Base-by-base conservation (phyloP, 2,888 invertebrate genomes). In the Ferdinandea cuprea region DNA sequence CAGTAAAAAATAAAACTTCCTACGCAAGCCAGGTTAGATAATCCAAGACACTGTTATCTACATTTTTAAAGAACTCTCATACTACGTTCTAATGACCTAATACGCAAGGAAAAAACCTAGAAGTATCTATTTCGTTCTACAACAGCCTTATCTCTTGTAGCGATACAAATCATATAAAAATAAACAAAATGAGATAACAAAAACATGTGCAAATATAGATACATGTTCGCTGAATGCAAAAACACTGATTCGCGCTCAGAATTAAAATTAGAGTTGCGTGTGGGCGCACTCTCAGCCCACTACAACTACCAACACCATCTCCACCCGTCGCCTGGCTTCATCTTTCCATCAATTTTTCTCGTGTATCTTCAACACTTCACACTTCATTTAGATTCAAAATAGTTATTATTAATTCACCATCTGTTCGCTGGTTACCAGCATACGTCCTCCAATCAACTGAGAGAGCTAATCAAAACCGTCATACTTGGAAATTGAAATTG, bases 401-500 rank as follows among this genome's bases (percentile, higher is more conserved):
- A 17, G 13, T 21, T 54, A 19, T 58, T 40, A 40, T 58, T 37
- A 58, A 58, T 58, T 25, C 56, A 15, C 40, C 56, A 58, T 58
- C 56, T 58, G 56, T 40, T 58, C 56, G 56, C 4, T 54, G 32
- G 11, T 11, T 15, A 13, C 28, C 8, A n/a, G n/a, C n/a, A 52
- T 32, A n/a, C 54, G 35, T 37, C 35, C 17, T 54, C 17, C 32
- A 17, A 54, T 50, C 28, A n/a, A 6, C 28, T 13, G 9, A 21
- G 52, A n/a, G 21, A 13, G 37, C 56, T 37, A 58, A 40, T 58
- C 56, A 37, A 58, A 25, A 37, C 19, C 3, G 25, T 25, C 11
- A 58, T 8, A n/a, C 8, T 25, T n/a, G n/a, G n/a, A 4, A 2
- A 21, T 13, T 9, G 25, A 37, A 58, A 58, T 17, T 46, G 21